Percentiles rank a stretch among this genome's conserved stretches.
Conservation (phyloP, 2,888 invertebrate species). For the Oligia fasciuncula region DNA sequence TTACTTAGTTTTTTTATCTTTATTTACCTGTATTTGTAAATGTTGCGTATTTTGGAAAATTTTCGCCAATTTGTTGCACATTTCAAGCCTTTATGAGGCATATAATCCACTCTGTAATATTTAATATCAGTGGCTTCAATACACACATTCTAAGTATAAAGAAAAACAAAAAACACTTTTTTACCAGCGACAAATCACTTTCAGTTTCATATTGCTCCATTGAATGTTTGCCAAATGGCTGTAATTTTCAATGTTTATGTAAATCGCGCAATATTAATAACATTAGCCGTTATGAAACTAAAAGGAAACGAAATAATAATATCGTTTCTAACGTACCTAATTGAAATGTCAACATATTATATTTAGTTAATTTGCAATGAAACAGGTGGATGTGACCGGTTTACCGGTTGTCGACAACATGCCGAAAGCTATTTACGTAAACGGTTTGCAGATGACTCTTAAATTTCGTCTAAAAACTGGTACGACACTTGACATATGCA, state of each 20-base stretch:
- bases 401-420: constrained; percentile 68
- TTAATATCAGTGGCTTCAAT: neutral
- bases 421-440: constrained; percentile 67
- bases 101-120: neutral
- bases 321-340: constrained; percentile 32
- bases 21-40: neutral
- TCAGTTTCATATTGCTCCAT: constrained; percentile 8
- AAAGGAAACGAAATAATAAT: constrained; percentile 20
- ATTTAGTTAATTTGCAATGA: constrained; percentile 67
- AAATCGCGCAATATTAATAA: constrained; percentile 34
- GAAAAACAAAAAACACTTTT: constrained; percentile 1
- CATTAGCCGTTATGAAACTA: constrained; percentile 42
- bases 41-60: neutral
- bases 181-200: neutral
- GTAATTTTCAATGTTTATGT: constrained; percentile 35
- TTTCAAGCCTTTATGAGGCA: neutral
- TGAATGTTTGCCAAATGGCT: constrained; percentile 44
- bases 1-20: too few relatives aligned
- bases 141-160: neutral
- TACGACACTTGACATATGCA: constrained; percentile 48
- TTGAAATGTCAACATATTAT: constrained; percentile 56
- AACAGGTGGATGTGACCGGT: constrained; percentile 76
- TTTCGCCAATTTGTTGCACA: neutral
- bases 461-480: constrained; percentile 61
- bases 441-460: constrained; percentile 65